Evolutionary conservation across 2,888 invertebrate species (phyloP), one percentile per base, ranked within the genome.

Genomic region (Prosopocoilus inquinatus): DNA sequence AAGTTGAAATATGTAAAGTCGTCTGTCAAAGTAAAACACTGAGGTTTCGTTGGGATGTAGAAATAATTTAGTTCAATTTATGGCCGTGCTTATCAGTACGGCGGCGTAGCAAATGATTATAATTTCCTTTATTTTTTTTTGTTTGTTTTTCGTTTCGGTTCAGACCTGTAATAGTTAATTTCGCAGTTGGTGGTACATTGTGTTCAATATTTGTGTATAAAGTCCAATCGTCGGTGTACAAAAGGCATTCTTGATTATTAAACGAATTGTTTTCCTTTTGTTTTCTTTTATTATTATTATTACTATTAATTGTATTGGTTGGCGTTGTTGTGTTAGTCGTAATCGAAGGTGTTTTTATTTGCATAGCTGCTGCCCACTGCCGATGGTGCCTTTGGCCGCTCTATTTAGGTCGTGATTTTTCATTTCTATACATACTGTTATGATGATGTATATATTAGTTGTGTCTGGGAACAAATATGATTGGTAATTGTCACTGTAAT

Each of bases 401-500:
- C 43, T 53, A 47, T 41, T 53, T 57, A 57, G 53, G 53, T 57
- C 57, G 49, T 57, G 53, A 57, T 57, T 53, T 57, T 57, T 53
- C 47, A 48, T 57, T 57, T 49, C 57, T 53, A 53, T 57, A 48
- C 47, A 57, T 49, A 57, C 47, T 52, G 57, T 57, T 57, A 57
- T 39, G 45, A 57, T 57, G 57, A 57, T 57, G 57, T 57, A 53
- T 57, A 57, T 57, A 53, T 57, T 57, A 57, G 57, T 57, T 57
- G 48, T 57, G 57, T 57, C 53, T 57, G 57, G 57, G 53, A 57
- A 45, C 52, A 55, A 57, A 49, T 57, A 57, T 57, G 57, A 57
- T 57, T 57, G 57, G 57, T 57, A 54, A 56, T 49, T 57, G 57
- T 57, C 57, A 53, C 57, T 57, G 57, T 57, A 57, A 57, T 57